phyloP scores from a whole-genome alignment of 2,113 vertebrate species.

The Agelaius tricolor region DNA sequence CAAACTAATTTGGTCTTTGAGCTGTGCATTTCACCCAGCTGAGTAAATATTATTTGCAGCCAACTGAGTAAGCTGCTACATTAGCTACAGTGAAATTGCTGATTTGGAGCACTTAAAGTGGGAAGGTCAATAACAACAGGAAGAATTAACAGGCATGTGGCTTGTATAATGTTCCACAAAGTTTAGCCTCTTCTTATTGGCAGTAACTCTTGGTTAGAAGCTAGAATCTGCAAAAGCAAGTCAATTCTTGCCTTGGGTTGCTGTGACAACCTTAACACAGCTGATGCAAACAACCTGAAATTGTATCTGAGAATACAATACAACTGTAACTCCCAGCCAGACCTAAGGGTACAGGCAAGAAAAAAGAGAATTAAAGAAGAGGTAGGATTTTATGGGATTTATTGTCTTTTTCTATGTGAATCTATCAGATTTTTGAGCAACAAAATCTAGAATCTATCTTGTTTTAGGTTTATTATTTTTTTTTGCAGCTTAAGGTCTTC shows the following conservation, averaged over 20 bases:
- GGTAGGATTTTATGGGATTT: background rate
- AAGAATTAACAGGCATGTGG: background rate
- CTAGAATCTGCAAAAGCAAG: constrained; percentile 11
- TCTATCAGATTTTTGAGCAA: background rate
- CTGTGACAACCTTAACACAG: constrained; percentile 55
- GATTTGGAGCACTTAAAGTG: background rate
- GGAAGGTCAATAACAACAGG: background rate
- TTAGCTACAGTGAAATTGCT: background rate
- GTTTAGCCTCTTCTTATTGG: background rate
- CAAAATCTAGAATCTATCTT: background rate
- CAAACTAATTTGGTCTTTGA: constrained; percentile 4
- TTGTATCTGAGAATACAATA: background rate
- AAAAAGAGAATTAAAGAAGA: background rate
- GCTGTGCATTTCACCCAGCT: constrained; percentile 10
- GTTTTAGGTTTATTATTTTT: background rate
- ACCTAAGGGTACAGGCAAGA: background rate
- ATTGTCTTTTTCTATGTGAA: background rate
- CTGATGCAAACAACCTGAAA: background rate
- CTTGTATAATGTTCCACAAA: background rate
- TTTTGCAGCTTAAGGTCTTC: background rate
- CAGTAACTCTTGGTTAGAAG: background rate
- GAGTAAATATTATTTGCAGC: constrained; percentile 27
- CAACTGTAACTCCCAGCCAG: background rate
- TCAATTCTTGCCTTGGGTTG: constrained; percentile 39
- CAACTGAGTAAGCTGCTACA: background rate